A percentile compares a stretch with the other conserved stretches of the same genome.
These are phyloP conservation scores for Cyphomyrmex costatus DNA, from an alignment of 1,140 invertebrate species.

Conservation along the genomic window DNA sequence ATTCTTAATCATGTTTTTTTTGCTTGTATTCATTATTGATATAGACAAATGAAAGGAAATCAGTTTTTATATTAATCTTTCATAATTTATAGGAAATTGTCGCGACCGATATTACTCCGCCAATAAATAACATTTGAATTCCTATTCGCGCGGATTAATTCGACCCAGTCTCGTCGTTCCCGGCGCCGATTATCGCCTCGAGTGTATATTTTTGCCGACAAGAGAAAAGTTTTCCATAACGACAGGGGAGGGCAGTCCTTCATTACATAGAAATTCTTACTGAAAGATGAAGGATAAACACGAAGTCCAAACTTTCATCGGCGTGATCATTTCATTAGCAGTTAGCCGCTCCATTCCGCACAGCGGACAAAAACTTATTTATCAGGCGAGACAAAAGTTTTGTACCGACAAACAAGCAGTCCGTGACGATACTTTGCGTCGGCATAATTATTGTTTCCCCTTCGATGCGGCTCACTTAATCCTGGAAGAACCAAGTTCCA, in stretches of 20 bases:
- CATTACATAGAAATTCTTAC: conserved; percentile 55
- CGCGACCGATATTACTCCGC: neutral
- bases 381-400: conserved; percentile 62
- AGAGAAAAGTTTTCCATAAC: conserved; percentile 31
- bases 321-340: conserved; percentile 73
- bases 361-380: conserved; percentile 65
- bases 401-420: conserved; percentile 44
- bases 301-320: conserved; percentile 53
- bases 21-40: neutral
- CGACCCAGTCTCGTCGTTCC: neutral
- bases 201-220: neutral
- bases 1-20: neutral
- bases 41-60: neutral
- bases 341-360: conserved; percentile 49
- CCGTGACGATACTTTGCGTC: conserved; percentile 19
- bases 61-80: neutral
- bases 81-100: conserved; percentile 19
- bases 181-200: conserved; percentile 30
- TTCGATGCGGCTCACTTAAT: neutral
- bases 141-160: conserved; percentile 35
- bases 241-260: conserved; percentile 17
- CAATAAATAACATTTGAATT: conserved; percentile 13
- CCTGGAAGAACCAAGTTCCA: neutral
- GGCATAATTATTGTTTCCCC: conserved; percentile 44
- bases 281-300: conserved; percentile 72